Conservation (phyloP, 2,888 invertebrate genomes). For the Drosophila barbarae region DNA sequence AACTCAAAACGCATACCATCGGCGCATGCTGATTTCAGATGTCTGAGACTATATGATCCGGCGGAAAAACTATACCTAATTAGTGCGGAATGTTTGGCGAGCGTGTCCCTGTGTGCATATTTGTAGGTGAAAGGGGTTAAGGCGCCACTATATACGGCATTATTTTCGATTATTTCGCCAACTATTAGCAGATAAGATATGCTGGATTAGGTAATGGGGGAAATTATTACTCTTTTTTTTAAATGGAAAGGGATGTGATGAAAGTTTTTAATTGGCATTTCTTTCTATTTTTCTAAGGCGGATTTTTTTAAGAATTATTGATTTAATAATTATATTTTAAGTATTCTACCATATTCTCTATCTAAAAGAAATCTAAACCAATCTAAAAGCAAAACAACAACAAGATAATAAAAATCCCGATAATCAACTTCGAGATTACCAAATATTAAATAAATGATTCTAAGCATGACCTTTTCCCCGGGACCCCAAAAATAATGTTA, state of each 20-base stretch:
- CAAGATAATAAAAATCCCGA: background rate
- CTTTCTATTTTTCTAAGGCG: background rate
- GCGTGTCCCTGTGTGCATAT: constrained; percentile 30
- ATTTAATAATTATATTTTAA: background rate
- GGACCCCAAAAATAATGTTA: constrained; percentile 7
- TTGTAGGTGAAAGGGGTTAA: constrained; percentile 40
- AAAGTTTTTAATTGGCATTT: background rate
- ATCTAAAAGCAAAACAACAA: background rate
- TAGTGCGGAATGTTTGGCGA: constrained; percentile 37
- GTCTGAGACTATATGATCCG: constrained; percentile 16
- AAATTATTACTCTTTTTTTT: background rate
- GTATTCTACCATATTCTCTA: background rate
- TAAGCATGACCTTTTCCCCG: constrained; percentile 32
- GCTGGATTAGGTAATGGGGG: constrained; percentile 1
- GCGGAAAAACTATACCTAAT: constrained; percentile 24
- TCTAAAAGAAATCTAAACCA: background rate
- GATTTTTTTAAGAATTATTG: background rate
- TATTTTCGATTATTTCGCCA: constrained; percentile 24
- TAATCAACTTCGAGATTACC: background rate
- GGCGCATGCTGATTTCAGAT: constrained; percentile 30
- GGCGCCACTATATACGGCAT: constrained; percentile 8
- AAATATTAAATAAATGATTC: constrained; percentile 6
- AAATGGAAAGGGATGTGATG: no score
- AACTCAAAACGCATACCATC: constrained; percentile 30
- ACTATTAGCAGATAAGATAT: constrained; percentile 29